These are phyloP conservation scores for Stenodema calcarata DNA, from an alignment of 2,888 invertebrate species.

Conservation along the genomic window DNA sequence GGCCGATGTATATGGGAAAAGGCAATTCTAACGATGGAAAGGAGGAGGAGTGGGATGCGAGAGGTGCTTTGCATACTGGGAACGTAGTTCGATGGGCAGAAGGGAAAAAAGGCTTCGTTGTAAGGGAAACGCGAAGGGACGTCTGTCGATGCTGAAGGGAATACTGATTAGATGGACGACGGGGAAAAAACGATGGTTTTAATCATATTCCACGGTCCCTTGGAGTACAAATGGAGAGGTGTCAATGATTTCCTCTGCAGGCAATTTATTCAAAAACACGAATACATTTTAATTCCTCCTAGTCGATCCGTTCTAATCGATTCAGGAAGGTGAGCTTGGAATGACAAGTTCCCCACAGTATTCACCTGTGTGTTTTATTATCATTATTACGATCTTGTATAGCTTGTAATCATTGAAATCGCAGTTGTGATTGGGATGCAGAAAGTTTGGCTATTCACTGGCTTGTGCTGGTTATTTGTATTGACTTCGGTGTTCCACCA, in stretches of 20 bases:
- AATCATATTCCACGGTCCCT: neutral
- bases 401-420: too few relatives aligned
- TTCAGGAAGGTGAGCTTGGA: too few relatives aligned
- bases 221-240: neutral
- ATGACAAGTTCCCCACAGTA: too few relatives aligned
- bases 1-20: neutral
- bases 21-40: neutral
- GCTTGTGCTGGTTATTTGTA: too few relatives aligned
- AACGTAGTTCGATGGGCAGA: neutral
- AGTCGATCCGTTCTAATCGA: too few relatives aligned
- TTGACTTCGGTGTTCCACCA: too few relatives aligned
- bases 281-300: too few relatives aligned
- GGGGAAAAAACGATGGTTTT: neutral
- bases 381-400: too few relatives aligned
- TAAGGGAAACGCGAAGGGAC: neutral
- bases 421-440: too few relatives aligned
- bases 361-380: too few relatives aligned
- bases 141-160: neutral
- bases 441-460: too few relatives aligned
- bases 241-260: neutral
- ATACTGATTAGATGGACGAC: neutral
- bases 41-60: neutral
- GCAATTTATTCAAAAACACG: neutral
- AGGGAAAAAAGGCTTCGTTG: neutral
- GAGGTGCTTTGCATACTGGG: neutral